Conservation (phyloP, 2,888 invertebrate genomes). For the Heliconius hortense region DNA sequence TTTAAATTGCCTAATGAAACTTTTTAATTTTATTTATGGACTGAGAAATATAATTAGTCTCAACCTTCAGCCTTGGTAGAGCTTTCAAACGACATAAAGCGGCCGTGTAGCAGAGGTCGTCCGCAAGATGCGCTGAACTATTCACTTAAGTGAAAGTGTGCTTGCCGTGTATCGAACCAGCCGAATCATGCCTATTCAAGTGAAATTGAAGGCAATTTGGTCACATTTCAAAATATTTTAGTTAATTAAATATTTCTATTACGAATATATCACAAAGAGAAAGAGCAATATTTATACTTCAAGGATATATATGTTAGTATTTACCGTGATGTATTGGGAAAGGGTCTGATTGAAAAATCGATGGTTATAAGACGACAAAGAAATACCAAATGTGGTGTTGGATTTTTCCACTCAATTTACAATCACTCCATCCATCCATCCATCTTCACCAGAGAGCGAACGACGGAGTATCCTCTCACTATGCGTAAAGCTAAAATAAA, state of each 20-base stretch:
- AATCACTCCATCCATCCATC: no score
- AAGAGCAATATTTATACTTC: background rate
- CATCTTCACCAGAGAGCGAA: background rate
- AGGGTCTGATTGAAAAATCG: no score
- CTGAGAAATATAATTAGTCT: constrained; percentile 7
- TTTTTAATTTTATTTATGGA: background rate
- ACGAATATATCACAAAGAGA: background rate
- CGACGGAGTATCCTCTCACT: no score
- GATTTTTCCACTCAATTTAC: background rate
- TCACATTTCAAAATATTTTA: background rate
- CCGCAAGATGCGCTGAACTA: constrained; percentile 31
- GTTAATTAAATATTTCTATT: background rate
- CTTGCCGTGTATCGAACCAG: constrained; percentile 23
- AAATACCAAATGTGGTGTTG: no score
- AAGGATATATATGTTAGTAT: background rate
- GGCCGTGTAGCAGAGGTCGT: constrained; percentile 31
- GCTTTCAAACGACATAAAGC: constrained; percentile 35
- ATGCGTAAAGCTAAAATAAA: no score
- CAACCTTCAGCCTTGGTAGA: constrained; percentile 26
- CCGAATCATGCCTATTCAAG: constrained; percentile 30
- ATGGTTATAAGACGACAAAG: no score
- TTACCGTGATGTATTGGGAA: no score
- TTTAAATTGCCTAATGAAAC: background rate
- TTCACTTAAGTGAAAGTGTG: constrained; percentile 38
- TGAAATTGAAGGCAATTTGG: constrained; percentile 18